Evolutionary conservation across 2,888 invertebrate species (phyloP).

Genomic region (Bellardia pandia): DNA sequence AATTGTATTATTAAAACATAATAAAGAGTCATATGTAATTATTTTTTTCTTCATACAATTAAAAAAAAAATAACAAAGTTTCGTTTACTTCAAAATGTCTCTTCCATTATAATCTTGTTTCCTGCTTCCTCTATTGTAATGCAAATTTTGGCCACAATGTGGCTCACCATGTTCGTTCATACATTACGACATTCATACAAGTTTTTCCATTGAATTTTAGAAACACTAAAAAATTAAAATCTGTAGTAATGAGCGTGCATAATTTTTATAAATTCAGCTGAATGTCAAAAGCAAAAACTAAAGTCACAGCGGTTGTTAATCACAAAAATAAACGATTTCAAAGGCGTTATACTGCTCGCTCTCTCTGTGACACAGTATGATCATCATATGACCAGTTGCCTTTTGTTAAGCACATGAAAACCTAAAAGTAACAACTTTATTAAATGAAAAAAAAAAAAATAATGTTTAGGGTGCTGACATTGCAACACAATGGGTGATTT

Average conservation of each 20-base stretch:
- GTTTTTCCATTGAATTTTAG: conserved; percentile 11
- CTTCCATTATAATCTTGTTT: conserved; percentile 39
- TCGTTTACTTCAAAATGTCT: conserved; percentile 40
- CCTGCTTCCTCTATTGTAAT: conserved; percentile 66
- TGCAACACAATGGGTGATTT: conserved; percentile 68
- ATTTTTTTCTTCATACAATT: background rate
- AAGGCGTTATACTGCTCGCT: conserved; percentile 56
- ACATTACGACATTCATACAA: conserved; percentile 4
- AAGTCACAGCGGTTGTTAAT: conserved; percentile 73
- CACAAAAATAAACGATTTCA: conserved; percentile 67
- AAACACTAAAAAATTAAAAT: background rate
- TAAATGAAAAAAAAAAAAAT: background rate
- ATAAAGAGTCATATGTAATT: background rate
- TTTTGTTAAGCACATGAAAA: conserved; percentile 60
- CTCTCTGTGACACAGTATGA: conserved; percentile 59
- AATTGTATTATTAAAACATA: background rate
- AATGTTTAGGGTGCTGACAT: conserved; percentile 68
- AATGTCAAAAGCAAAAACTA: conserved; percentile 17
- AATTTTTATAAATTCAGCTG: conserved; percentile 63
- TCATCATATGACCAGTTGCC: conserved; percentile 64
- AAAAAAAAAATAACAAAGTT: background rate
- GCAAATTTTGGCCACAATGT: conserved; percentile 72
- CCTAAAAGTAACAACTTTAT: conserved; percentile 70
- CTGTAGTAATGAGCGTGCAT: conserved; percentile 66
- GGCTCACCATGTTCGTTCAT: conserved; percentile 64